Evolutionary conservation across 2,888 invertebrate genomes (phyloP), one percentile per base, ranked within the genome.

Genomic region (Drosophila yooni): DNA sequence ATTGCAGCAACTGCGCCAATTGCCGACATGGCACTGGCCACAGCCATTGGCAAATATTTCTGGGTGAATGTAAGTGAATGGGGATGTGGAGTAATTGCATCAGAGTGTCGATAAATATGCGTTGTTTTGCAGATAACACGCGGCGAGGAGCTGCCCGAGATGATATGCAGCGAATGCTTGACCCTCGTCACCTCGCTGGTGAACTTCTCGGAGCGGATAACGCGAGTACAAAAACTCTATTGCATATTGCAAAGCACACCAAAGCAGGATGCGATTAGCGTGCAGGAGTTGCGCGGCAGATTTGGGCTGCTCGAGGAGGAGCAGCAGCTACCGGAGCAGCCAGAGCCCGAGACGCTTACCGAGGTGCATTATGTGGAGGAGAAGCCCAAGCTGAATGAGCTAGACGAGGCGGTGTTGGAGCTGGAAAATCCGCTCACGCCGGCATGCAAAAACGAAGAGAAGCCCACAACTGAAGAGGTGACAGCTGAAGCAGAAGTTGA

Each of bases 171-270:
- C 1, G 87, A 85, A 46, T 92, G 92, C 58, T 78, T 92, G 43
- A 80, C 89, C 0, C 53, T 92, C 29, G 81, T 92, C 7, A 89
- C 90, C 0, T 81, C 85, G 3, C 61, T 92, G 54, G 84, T 89
- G 0, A 89, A 89, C 1, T 92, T 92, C 52, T 83, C 89, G n/a
- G 90, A 92, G 33, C 90, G 91, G 3, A 84, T 92, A 3, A 79
- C 83, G 0, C 88, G 91, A 1, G 92, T 92, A 18, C 92, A 92
- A 57, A 87, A 90, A 52, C 89, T 92, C 72, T 92, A 85, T 58
- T 76, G 75, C 18, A 83, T 89, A n/a, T 59, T 92, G 13, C 83
- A 82, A 36, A 82, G 80, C 48, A 62, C 69, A 1, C 51, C 71
- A 8, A 60, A 58, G 18, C 21, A 31, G 7, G 71, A 79, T 10